Conservation (phyloP, 2,888 invertebrate genomes). For the Cryptus armator region DNA sequence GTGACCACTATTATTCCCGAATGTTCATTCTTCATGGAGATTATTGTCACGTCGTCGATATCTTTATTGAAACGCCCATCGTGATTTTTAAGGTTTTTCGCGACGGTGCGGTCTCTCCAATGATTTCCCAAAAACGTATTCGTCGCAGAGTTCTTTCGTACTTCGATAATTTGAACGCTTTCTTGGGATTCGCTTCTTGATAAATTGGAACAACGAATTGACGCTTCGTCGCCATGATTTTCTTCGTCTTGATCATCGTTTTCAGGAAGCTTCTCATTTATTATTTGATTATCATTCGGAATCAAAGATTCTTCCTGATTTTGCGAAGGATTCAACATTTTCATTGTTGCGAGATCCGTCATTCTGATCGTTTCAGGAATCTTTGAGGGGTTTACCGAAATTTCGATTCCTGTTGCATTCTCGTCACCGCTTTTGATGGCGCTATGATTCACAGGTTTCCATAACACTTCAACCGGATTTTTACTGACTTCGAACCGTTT, state of each 20-base stretch:
- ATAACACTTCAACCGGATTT: neutral
- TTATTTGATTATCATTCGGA: neutral
- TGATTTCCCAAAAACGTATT: neutral
- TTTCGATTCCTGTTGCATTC: neutral
- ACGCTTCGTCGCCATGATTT: neutral
- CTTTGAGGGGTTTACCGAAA: neutral
- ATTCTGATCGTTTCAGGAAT: constrained; percentile 1
- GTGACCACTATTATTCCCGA: neutral
- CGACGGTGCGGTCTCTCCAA: neutral
- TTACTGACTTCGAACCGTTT: constrained; percentile 20
- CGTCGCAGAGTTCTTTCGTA: neutral
- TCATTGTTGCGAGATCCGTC: neutral
- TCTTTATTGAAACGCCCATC: neutral
- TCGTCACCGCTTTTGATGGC: constrained; percentile 7
- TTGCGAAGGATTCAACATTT: neutral
- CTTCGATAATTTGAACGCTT: constrained; percentile 39
- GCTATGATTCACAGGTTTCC: constrained; percentile 1
- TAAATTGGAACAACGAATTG: neutral
- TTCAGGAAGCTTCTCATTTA: neutral
- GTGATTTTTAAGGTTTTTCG: neutral
- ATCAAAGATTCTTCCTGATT: neutral
- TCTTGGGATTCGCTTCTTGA: constrained; percentile 21
- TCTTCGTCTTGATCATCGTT: neutral
- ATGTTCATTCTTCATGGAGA: constrained; percentile 45
- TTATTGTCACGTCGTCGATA: constrained; percentile 1